A percentile compares a stretch with the other conserved stretches of the same genome.
These are phyloP conservation scores for Neolamprologus sp. DNA, from an alignment of 2,113 vertebrate species.

Conservation along the genomic window DNA sequence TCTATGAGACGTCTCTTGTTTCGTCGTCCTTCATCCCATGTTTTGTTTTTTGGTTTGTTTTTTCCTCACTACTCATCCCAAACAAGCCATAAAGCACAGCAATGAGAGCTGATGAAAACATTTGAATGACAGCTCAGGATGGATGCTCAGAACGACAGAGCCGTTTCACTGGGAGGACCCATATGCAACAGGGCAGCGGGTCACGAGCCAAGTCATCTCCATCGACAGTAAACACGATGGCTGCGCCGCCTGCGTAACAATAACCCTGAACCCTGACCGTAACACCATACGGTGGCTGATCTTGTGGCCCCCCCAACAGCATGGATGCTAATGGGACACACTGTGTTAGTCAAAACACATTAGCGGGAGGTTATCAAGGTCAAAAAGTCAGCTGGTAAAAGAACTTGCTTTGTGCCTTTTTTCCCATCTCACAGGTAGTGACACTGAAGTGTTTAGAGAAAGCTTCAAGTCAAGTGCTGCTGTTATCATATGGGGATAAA, in stretches of 20 bases:
- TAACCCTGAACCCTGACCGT: conserved; percentile 47
- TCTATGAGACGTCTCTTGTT: background rate
- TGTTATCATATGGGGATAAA: conserved; percentile 30
- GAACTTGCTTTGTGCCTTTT: conserved; percentile 14
- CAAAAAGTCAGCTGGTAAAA: conserved; percentile 22
- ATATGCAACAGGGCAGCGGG: conserved; percentile 35
- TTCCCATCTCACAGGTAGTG: background rate
- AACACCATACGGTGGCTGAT: conserved; percentile 19
- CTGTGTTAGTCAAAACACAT: conserved; percentile 47
- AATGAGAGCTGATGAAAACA: background rate
- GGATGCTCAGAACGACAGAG: background rate
- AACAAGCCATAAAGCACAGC: background rate
- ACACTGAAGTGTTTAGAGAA: conserved; percentile 9
- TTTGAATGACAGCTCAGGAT: conserved; percentile 15
- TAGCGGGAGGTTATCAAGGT: conserved; percentile 22
- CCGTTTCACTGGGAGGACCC: background rate
- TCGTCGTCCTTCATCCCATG: background rate
- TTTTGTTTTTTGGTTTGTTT: background rate
- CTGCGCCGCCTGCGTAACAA: conserved; percentile 6
- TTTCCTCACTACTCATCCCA: background rate
- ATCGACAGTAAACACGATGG: conserved; percentile 37
- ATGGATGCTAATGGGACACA: conserved; percentile 54
- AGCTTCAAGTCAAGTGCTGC: conserved; percentile 9
- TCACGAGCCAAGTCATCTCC: conserved; percentile 3
- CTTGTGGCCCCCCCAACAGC: conserved; percentile 4